Conservation (phyloP, 1,140 invertebrate genomes). For the Zaprionus africanus region DNA sequence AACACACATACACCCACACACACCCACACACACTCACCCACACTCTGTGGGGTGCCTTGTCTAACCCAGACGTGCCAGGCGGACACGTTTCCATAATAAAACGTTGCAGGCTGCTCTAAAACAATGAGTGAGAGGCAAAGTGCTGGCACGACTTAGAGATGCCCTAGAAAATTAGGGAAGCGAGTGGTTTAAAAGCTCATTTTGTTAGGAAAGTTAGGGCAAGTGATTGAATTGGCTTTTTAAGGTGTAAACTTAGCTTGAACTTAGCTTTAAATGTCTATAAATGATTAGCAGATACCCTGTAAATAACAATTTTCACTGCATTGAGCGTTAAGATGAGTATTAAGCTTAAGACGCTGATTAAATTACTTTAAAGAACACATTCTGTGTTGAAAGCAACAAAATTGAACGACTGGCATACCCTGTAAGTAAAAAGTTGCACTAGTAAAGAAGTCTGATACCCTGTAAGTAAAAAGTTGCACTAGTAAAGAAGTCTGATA, state of each 20-base stretch:
- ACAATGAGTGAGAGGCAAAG: background rate
- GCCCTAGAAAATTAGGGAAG: background rate
- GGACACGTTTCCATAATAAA: constrained; percentile 79
- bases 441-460: no score
- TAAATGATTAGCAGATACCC: constrained; percentile 1
- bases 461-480: no score
- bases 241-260: fast-evolving
- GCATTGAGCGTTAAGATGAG: background rate
- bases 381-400: no score
- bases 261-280: no score
- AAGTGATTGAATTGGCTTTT: background rate
- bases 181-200: background rate
- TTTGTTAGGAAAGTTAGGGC: background rate
- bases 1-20: constrained; percentile 3
- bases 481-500: no score
- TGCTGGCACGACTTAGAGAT: background rate
- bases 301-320: background rate
- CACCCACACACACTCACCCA: background rate
- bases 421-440: constrained; percentile 16
- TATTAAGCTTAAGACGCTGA: no score
- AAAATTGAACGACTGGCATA: background rate
- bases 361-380: no score
- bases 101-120: constrained; percentile 29
- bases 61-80: constrained; percentile 65
- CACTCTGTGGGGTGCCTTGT: background rate